phyloP scores from a whole-genome alignment of 2,888 invertebrate genomes.

The Aphodius granarius region DNA sequence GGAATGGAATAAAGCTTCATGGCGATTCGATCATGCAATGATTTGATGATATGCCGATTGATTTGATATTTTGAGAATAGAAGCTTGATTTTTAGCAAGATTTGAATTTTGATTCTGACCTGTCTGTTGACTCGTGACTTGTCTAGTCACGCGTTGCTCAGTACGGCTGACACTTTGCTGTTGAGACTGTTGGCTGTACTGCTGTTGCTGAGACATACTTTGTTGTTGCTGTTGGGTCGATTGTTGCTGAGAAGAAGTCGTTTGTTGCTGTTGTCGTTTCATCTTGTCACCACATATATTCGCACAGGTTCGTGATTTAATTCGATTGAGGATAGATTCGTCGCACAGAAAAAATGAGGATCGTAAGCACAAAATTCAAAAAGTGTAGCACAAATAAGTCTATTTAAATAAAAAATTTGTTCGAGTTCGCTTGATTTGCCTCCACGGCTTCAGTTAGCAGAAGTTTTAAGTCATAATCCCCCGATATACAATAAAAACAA shows the following conservation, averaged over 20 bases:
- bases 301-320: slow-evolving; percentile 42
- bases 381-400: slow-evolving; percentile 44
- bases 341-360: slow-evolving; percentile 38
- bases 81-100: slow-evolving; percentile 7
- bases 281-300: slow-evolving; percentile 60
- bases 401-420: slow-evolving; percentile 42
- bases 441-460: slow-evolving; percentile 65
- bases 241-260: slow-evolving; percentile 35
- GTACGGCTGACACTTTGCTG: slow-evolving; percentile 65
- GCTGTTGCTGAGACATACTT: slow-evolving; percentile 53
- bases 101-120: slow-evolving; percentile 51
- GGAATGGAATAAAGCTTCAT: background rate
- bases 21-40: background rate
- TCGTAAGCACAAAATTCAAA: slow-evolving; percentile 34
- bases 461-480: slow-evolving; percentile 73
- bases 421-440: slow-evolving; percentile 40
- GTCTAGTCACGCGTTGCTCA: slow-evolving; percentile 78
- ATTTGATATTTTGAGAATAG: background rate
- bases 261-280: slow-evolving; percentile 68
- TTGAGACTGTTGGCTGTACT: slow-evolving; percentile 55
- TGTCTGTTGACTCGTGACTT: slow-evolving; percentile 73
- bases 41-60: slow-evolving; percentile 2
- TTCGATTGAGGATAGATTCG: slow-evolving; percentile 36
- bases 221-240: slow-evolving; percentile 57
- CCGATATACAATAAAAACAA: slow-evolving; percentile 56